A percentile compares a stretch with the other conserved stretches of the same genome.
phyloP scores from a whole-genome alignment of 2,113 vertebrate genomes.

The Todiramphus chloris region DNA sequence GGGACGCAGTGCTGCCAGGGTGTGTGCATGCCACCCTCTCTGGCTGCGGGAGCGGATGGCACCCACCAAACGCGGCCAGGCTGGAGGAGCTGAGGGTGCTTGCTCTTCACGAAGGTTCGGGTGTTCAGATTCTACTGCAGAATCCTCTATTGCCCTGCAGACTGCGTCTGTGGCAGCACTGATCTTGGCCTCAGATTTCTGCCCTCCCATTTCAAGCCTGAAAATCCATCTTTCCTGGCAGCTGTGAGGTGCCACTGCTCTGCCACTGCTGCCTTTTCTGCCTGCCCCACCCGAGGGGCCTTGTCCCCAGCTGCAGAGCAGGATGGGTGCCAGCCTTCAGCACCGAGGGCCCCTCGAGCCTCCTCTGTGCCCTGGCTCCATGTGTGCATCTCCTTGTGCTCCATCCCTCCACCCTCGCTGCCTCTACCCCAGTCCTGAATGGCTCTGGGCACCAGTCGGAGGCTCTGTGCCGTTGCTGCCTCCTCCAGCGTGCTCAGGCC shows the following conservation, averaged over 20 bases:
- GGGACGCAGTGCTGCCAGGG: rapidly evolving
- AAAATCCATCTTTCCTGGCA: background rate
- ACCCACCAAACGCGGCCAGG: rapidly evolving
- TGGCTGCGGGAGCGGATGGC: rapidly evolving
- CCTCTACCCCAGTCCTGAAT: background rate
- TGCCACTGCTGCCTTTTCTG: background rate
- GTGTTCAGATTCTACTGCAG: background rate
- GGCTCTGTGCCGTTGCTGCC: background rate
- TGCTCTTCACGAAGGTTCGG: background rate
- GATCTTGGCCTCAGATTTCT: background rate
- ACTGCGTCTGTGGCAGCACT: rapidly evolving
- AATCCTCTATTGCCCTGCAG: background rate
- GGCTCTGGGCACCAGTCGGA: rapidly evolving
- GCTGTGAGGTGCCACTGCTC: background rate
- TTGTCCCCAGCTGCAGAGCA: background rate
- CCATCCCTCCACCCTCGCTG: background rate
- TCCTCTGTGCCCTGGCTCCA: background rate
- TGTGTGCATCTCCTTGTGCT: background rate
- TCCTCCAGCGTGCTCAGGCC: background rate
- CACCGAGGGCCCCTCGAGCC: rapidly evolving
- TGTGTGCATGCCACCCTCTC: rapidly evolving
- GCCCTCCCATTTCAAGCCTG: background rate
- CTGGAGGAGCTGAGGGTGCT: background rate
- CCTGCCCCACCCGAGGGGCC: background rate
- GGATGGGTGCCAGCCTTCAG: background rate